phyloP scores from a whole-genome alignment of 1,140 invertebrate genomes.

The Leptopilina clavipes region DNA sequence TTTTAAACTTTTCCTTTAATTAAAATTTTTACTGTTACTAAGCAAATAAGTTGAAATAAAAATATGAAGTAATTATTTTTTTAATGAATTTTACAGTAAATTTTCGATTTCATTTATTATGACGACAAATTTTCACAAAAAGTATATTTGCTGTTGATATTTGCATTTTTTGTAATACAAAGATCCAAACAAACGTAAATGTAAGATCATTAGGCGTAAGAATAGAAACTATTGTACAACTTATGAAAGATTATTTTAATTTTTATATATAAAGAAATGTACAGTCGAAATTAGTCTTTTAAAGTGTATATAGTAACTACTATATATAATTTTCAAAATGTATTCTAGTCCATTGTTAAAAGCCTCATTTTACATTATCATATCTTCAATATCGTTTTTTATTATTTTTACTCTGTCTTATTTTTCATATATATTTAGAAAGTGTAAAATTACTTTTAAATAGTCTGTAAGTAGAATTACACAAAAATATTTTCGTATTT shows the following conservation, averaged over 20 bases:
- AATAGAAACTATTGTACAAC: slow-evolving; percentile 13
- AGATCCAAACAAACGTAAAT: not conserved
- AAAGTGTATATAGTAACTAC: not conserved
- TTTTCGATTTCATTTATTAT: not conserved
- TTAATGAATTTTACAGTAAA: not conserved
- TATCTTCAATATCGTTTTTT: not conserved
- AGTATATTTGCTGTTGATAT: slow-evolving; percentile 1
- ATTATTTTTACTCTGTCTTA: not conserved
- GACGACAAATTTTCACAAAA: not conserved
- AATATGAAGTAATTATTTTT: too few species aligned
- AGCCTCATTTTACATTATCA: not conserved
- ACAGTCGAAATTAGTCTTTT: not conserved
- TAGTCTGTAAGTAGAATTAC: not conserved
- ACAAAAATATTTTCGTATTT: slow-evolving; percentile 26
- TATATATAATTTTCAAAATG: not conserved
- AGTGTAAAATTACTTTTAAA: not conserved
- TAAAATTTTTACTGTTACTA: too few species aligned
- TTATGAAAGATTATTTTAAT: not conserved
- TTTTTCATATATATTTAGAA: not conserved
- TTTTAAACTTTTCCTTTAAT: too few species aligned
- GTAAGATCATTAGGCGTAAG: not conserved
- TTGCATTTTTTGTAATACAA: not conserved
- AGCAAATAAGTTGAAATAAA: too few species aligned
- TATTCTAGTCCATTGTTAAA: slow-evolving; percentile 25
- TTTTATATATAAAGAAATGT: slow-evolving; percentile 12